Percentiles rank a stretch among this genome's conserved stretches.
Conservation (phyloP, 1,140 invertebrate species). For the Drosophila carrolli region DNA sequence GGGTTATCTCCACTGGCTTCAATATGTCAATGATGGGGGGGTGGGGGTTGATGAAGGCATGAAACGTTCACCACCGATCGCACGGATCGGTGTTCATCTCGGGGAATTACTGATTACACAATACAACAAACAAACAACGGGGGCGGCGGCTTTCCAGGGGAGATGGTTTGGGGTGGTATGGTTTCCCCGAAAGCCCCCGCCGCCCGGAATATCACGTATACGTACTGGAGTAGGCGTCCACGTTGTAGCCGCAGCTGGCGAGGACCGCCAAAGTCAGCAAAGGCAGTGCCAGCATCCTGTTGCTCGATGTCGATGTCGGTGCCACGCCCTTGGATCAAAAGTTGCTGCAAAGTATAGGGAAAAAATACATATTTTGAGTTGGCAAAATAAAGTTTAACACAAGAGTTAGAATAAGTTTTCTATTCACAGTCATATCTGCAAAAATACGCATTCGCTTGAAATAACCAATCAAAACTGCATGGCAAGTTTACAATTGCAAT, state of each 20-base stretch:
- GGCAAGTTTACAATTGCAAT: no score
- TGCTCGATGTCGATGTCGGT: constrained; percentile 30
- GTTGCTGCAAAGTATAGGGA: constrained; percentile 9
- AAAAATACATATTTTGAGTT: constrained; percentile 10
- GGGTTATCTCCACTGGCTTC: constrained; percentile 11
- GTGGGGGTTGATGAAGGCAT: constrained; percentile 48
- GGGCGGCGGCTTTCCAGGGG: neutral
- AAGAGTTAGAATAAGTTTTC: constrained; percentile 6
- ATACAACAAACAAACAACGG: neutral
- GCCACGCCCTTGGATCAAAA: constrained; percentile 53
- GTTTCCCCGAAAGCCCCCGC: neutral
- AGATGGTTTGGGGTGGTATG: neutral
- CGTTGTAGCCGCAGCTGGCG: constrained; percentile 53
- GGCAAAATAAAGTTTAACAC: constrained; percentile 5
- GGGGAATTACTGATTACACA: constrained; percentile 4
- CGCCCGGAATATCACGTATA: constrained; percentile 56
- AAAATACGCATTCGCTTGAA: neutral
- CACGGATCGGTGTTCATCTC: constrained; percentile 8
- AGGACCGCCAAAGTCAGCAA: constrained; percentile 49
- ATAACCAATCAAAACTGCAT: neutral
- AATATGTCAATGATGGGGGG: constrained; percentile 45
- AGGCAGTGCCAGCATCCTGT: constrained; percentile 39
- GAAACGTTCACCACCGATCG: constrained; percentile 30
- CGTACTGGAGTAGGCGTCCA: constrained; percentile 82
- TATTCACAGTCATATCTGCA: neutral